Evolutionary conservation across 2,797 vertebrate genomes (phyloP).

Genomic region (Scolopax bukidnonensis): DNA sequence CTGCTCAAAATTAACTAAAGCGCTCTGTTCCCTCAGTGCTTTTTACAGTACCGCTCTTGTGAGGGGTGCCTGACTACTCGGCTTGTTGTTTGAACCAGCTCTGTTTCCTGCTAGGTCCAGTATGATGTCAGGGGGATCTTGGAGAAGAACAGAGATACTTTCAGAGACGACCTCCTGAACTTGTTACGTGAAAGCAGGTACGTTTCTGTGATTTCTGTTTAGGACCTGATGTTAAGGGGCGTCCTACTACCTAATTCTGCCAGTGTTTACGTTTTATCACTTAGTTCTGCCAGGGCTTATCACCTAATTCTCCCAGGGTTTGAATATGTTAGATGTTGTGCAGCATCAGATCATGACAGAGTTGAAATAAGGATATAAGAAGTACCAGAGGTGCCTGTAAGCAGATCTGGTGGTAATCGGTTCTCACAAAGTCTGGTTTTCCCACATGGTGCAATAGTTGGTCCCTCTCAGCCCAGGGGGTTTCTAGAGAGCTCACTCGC

Average conservation of each 20-base stretch:
- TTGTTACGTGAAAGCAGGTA: conserved; percentile 94
- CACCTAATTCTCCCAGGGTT: background rate
- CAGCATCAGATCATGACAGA: background rate
- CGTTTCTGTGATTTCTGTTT: background rate
- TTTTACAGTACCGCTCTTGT: background rate
- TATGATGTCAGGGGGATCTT: conserved; percentile 94
- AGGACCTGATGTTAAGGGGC: background rate
- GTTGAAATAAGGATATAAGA: background rate
- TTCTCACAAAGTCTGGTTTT: background rate
- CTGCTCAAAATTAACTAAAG: conserved; percentile 13
- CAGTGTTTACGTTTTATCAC: background rate
- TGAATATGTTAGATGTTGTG: background rate
- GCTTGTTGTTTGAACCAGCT: background rate
- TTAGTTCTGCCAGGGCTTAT: background rate
- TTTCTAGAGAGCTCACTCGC: background rate
- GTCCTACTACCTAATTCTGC: background rate
- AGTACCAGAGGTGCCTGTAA: background rate
- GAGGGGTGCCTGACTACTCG: conserved; percentile 7
- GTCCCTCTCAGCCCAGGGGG: background rate
- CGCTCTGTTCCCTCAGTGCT: background rate
- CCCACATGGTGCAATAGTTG: background rate
- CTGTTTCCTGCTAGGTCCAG: conserved; percentile 84
- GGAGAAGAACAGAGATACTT: conserved; percentile 97
- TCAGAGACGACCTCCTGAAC: conserved; percentile 94
- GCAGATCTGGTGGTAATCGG: accelerated